Evolutionary conservation across 2,888 invertebrate species (phyloP), one percentile per base, ranked within the genome.

Genomic region (Hirtodrosophila histrioides): DNA sequence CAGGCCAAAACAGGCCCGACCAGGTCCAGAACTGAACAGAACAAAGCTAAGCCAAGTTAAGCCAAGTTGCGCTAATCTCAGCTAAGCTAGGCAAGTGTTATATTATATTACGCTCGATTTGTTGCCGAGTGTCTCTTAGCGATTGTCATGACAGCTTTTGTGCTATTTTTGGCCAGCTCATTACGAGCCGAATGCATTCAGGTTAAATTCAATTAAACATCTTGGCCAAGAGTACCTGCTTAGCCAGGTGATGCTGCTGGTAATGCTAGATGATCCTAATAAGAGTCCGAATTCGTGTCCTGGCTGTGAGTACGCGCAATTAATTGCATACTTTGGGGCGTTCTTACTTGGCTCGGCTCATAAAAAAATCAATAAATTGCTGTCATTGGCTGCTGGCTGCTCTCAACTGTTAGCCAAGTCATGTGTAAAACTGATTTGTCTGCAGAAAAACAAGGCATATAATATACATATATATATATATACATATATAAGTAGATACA

Each of bases 311-410:
- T 31, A 41, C 51, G 56, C 55, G 11, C 54, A 78, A 75, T 75
- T 71, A 79, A 79, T 67, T 76, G 75, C 76, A 63, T 71, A 55
- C 72, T 60, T 57, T 33, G 33, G 12, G 70, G 75, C 75, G 75
- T 58, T 58, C 27, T 40, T 27, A 44, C 65, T 40, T 51, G 71
- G 17, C 0, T 23, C 0, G 35, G 2, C 12, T 45, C 12, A 37
- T 23, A 7, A 44, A 43, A 68, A 69, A 31, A 31, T 69, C 51
- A 62, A 64, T 64, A 40, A 46, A 41, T 37, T 51, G 24, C 45
- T 40, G 24, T 24, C 51, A 36, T 51, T 51, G 45, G 36, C 50
- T 43, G 41, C 24, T 40, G 43, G 39, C 6, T 12, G 45, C 17
- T 17, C 17, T 17, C 17, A 17, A 17, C 17, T 17, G 17, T 17